Evolutionary conservation across 2,113 vertebrate genomes (phyloP).

Genomic region (Lasiurus borealis): DNA sequence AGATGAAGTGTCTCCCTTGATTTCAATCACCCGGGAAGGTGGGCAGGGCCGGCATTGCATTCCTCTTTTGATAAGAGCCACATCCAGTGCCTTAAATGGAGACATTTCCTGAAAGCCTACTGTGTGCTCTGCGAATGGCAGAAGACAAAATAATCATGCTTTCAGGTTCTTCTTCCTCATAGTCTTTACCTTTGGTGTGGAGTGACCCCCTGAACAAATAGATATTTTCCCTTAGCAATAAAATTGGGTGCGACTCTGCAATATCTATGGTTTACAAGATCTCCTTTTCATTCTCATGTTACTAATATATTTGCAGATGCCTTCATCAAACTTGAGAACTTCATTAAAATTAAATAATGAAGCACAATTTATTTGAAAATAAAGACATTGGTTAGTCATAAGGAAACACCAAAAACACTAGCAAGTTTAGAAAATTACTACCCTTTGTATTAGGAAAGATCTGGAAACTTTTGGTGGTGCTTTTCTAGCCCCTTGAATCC

Average conservation of each 20-base stretch:
- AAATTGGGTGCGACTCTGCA: background rate
- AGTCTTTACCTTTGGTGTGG: conserved; percentile 38
- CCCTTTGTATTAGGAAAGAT: background rate
- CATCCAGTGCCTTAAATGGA: background rate
- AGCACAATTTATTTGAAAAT: conserved; percentile 44
- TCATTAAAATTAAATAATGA: conserved; percentile 61
- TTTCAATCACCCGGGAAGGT: background rate
- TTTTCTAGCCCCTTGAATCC: conserved; percentile 46
- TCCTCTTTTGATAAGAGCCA: too few species aligned
- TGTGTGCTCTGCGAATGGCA: background rate
- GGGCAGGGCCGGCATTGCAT: too few species aligned
- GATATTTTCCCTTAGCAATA: conserved; percentile 38
- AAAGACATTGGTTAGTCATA: conserved; percentile 1
- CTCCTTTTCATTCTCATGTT: conserved; percentile 35
- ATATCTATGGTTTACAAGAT: conserved; percentile 5
- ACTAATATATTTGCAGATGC: conserved; percentile 15
- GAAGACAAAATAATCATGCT: background rate
- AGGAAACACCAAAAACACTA: background rate
- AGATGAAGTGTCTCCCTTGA: background rate
- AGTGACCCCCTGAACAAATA: conserved; percentile 29
- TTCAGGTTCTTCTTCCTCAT: background rate
- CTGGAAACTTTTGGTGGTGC: conserved; percentile 12
- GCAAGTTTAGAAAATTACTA: background rate
- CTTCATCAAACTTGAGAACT: conserved; percentile 18
- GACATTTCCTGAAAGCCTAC: background rate